Conservation (phyloP, 1,140 invertebrate species). For the Tetraneura akinire region DNA sequence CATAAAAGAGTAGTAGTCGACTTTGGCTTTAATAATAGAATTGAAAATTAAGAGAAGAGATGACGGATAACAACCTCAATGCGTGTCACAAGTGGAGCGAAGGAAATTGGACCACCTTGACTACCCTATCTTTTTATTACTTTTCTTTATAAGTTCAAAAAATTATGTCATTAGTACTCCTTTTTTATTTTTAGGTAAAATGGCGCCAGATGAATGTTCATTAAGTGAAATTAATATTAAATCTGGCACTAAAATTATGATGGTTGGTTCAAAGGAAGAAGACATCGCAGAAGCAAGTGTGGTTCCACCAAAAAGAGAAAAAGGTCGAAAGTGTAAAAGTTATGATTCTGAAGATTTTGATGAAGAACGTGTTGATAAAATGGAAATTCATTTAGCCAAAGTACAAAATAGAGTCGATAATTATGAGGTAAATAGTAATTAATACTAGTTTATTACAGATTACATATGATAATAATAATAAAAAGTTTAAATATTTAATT, state of each 20-base stretch:
- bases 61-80: no score
- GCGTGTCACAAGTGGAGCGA: no score
- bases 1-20: no score
- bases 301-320: slow-evolving; percentile 75
- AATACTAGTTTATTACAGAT: background rate
- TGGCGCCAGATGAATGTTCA: slow-evolving; percentile 73
- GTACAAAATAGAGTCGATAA: slow-evolving; percentile 82
- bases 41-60: no score
- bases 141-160: no score
- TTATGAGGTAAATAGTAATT: slow-evolving; percentile 62
- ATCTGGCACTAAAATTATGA: slow-evolving; percentile 91
- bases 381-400: slow-evolving; percentile 67
- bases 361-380: slow-evolving; percentile 81
- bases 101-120: no score
- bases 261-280: slow-evolving; percentile 93
- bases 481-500: slow-evolving; percentile 14
- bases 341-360: slow-evolving; percentile 76
- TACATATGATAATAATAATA: background rate
- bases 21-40: no score
- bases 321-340: slow-evolving; percentile 42
- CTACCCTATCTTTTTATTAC: no score
- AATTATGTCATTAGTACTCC: no score
- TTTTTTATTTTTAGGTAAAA: slow-evolving; percentile 72
- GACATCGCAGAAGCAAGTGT: slow-evolving; percentile 80
- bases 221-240: slow-evolving; percentile 76